Base-by-base conservation (phyloP, 2,888 invertebrate species). In the Sisyra nigra region DNA sequence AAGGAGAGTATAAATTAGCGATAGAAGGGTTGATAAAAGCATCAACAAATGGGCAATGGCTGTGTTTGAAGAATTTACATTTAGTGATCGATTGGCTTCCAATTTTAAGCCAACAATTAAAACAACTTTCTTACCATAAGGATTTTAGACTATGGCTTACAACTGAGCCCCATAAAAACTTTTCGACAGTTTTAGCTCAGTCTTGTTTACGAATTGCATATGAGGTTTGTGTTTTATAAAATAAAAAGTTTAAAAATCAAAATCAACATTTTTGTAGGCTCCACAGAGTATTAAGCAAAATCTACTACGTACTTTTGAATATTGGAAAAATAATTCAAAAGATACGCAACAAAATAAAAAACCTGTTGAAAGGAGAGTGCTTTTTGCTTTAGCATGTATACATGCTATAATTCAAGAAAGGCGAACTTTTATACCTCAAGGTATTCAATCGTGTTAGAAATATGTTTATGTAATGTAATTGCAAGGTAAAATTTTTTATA, bases 391-490 rank as follows among this genome's bases (percentile, higher is more conserved):
- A 11, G 80, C 92, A 48, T 83, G 86, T 72, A 69, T 88, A 44
- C 93, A 96, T 60, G 91, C 96, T 1, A 69, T 94, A 10, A 69
- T 92, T 41, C 85, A 86, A 59, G 97, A 98, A 62, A 71, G 98
- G 33, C 71, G 96, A 45, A 85, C 81, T 41, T 97, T 81, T 60
- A 85, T 93, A 51, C 93, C 93, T 1, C 87, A 89, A 69, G 79
- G 72, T 71, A 51, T n/a, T 38, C 17, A 11, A 9, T 14, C 15
- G 18, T 30, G 24, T n/a, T 24, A 8, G 11, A 13, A 33, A 14
- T 31, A 13, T n/a, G 13, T 34, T 17, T 9, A 3, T n/a, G 3
- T 4, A 11, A 35, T 14, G 9, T 7, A 17, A n/a, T 35, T 11
- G 37, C 8, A 34, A 8, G 11, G 11, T 35, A 57, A 35, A 61